phyloP scores from a whole-genome alignment of 2,888 invertebrate species.

The Catocala sponsa region DNA sequence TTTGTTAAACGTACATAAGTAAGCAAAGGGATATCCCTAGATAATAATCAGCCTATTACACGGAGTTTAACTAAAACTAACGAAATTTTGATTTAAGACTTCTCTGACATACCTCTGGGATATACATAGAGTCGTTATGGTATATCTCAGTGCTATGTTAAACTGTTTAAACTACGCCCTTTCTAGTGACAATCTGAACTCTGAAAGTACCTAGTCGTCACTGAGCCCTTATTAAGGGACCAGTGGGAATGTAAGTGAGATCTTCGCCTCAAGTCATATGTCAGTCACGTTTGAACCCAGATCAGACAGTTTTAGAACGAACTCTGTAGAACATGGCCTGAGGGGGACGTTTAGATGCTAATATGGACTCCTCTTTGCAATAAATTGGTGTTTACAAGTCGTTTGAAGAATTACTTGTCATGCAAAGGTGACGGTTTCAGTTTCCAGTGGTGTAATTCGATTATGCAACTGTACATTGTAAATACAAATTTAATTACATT shows the following conservation, averaged over 20 bases:
- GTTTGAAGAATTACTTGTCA: constrained; percentile 6
- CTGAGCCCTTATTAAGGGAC: constrained; percentile 8
- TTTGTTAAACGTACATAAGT: no score
- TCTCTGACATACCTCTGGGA: no score
- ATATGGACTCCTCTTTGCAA: constrained; percentile 30
- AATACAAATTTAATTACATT: not conserved
- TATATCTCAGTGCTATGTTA: no score
- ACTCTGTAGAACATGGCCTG: constrained; percentile 18
- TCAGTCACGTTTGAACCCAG: constrained; percentile 49
- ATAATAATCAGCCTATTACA: no score
- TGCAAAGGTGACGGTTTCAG: constrained; percentile 15
- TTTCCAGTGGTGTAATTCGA: no score
- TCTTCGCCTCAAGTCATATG: constrained; percentile 47
- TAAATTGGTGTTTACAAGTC: constrained; percentile 20
- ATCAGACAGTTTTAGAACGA: constrained; percentile 30
- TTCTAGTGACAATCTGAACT: not conserved
- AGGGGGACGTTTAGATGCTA: constrained; percentile 19
- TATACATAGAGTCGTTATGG: not conserved
- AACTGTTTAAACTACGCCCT: not conserved
- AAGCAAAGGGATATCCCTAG: no score
- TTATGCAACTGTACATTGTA: no score
- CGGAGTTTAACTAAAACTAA: no score
- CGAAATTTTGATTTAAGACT: no score
- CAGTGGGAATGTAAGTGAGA: constrained; percentile 45
- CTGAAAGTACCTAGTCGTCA: not conserved